phyloP scores from a whole-genome alignment of 2,113 vertebrate genomes.

The Pluvialis apricaria region DNA sequence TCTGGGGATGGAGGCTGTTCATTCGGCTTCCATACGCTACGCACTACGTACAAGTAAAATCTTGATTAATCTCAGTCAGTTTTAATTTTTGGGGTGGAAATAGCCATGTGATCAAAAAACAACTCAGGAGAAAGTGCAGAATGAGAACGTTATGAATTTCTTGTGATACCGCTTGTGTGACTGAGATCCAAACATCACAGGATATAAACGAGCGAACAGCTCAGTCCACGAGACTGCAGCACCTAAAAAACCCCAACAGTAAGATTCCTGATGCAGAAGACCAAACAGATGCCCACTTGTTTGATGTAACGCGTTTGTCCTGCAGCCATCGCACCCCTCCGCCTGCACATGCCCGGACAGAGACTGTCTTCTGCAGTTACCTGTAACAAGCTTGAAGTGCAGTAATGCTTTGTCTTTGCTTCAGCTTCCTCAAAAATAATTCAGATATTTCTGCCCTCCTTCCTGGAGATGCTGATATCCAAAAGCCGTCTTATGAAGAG shows the following conservation, averaged over 20 bases:
- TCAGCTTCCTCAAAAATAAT: background rate
- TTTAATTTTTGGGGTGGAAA: background rate
- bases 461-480: background rate
- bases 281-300: background rate
- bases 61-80: background rate
- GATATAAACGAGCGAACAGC: background rate
- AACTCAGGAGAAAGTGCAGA: background rate
- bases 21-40: background rate
- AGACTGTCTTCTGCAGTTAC: background rate
- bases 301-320: too few relatives aligned
- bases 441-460: background rate
- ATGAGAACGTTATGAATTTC: background rate
- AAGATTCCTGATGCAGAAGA: background rate
- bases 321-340: background rate
- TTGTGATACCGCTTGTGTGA: background rate
- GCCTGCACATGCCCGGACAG: background rate
- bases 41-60: background rate
- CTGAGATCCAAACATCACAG: background rate
- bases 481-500: background rate
- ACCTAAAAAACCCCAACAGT: background rate
- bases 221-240: background rate
- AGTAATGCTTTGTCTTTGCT: background rate
- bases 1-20: background rate
- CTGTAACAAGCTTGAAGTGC: background rate
- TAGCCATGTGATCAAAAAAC: background rate